Conservation (phyloP, 2,888 invertebrate species). For the Clunio marinus region DNA sequence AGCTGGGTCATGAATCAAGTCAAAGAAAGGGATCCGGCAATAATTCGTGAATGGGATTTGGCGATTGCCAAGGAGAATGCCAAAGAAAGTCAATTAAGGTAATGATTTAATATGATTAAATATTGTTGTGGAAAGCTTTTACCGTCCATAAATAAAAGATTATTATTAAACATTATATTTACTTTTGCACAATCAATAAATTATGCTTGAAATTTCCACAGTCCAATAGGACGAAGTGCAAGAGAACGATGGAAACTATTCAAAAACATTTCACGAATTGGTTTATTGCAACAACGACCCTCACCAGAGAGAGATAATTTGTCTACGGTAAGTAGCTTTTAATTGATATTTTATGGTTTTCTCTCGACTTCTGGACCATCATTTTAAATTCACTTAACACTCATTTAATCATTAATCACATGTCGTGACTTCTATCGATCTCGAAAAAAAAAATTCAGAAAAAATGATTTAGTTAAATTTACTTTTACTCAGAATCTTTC, state of each 20-base stretch:
- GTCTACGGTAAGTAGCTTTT: slow-evolving; percentile 40
- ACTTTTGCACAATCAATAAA: neutral
- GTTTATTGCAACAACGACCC: slow-evolving; percentile 44
- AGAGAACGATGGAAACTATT: slow-evolving; percentile 54
- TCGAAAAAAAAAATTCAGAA: too few relatives aligned
- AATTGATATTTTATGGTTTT: slow-evolving; percentile 38
- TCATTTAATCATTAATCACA: too few relatives aligned
- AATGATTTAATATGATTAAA: neutral
- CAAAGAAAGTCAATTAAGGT: slow-evolving; percentile 44
- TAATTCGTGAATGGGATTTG: slow-evolving; percentile 54
- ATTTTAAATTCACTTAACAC: too few relatives aligned
- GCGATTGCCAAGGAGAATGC: slow-evolving; percentile 50
- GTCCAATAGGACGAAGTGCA: slow-evolving; percentile 52
- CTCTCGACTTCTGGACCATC: too few relatives aligned
- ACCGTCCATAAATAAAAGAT: too few relatives aligned
- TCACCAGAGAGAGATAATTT: slow-evolving; percentile 41
- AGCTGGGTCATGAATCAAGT: slow-evolving; percentile 59
- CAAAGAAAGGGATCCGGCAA: slow-evolving; percentile 54
- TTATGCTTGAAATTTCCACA: neutral
- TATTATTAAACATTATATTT: too few relatives aligned
- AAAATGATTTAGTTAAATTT: too few relatives aligned
- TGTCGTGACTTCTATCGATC: too few relatives aligned
- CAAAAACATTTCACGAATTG: slow-evolving; percentile 49
- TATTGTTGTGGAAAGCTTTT: too few relatives aligned
- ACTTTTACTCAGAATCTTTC: too few relatives aligned